Evolutionary conservation across 2,797 vertebrate species (phyloP).

Genomic region (Zenarchopterus dispar): DNA sequence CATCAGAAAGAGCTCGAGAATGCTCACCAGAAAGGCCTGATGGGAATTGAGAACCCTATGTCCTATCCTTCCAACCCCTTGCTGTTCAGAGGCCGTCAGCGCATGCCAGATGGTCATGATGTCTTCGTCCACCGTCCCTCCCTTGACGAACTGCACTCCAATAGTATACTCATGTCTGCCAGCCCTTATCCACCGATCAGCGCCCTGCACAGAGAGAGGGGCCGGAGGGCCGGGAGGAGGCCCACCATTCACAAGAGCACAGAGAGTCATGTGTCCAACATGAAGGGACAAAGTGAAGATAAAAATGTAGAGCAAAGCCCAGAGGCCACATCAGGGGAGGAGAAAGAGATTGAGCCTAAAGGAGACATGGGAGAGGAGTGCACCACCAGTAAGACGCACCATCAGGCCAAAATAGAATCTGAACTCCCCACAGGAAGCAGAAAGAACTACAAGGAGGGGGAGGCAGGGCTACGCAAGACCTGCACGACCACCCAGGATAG

Average conservation of each 20-base stretch:
- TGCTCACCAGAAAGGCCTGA: constrained; percentile 88
- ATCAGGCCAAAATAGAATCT: constrained; percentile 80
- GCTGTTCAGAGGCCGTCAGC: constrained; percentile 85
- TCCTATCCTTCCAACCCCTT: constrained; percentile 84
- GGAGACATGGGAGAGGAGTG: constrained; percentile 83
- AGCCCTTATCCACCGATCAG: constrained; percentile 86
- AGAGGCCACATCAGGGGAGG: constrained; percentile 79
- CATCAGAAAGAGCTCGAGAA: constrained; percentile 95
- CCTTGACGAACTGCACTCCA: constrained; percentile 88
- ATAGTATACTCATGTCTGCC: constrained; percentile 85
- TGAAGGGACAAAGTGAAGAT: constrained; percentile 85
- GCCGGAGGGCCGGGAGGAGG: constrained; percentile 84
- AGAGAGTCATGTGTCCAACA: constrained; percentile 71
- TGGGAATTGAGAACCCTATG: constrained; percentile 86
- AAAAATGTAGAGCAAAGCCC: constrained; percentile 81
- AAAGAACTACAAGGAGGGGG: constrained; percentile 83
- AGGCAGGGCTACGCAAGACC: constrained; percentile 78
- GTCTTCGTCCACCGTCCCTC: constrained; percentile 86
- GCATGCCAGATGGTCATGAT: constrained; percentile 86
- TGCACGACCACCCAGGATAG: constrained; percentile 73
- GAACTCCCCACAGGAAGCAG: constrained; percentile 71
- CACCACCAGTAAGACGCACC: constrained; percentile 74
- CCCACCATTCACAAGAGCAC: constrained; percentile 82
- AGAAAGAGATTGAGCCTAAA: constrained; percentile 85
- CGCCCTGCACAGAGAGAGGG: constrained; percentile 88